Base-by-base conservation (phyloP, 2,888 invertebrate species). In the Drosophila algonquin region DNA sequence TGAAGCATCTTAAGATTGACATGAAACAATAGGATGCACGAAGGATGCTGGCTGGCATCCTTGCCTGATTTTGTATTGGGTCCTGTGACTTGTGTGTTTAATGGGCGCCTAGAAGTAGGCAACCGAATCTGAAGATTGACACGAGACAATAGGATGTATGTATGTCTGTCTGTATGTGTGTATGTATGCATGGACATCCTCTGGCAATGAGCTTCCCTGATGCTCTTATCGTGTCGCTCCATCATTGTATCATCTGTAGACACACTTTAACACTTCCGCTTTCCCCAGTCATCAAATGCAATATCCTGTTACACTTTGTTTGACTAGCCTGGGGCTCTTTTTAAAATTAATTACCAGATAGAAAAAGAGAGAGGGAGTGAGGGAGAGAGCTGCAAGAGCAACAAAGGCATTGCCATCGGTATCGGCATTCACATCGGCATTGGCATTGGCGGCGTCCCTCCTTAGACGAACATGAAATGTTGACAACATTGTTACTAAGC, bases 241-340 rank as follows among this genome's bases (percentile, higher is more conserved):
- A 65, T 67, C 67, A 79, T 69, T 86, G 67, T 77, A 80, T 83
- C 80, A 79, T 73, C 80, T 80, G 59, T 76, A 67, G 65, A 86
- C 84, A 81, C 79, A 81, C 73, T 83, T 86, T 76, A 86, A 86
- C 83, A 83, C 83, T 83, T 83, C 83, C 83, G 84, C 70, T 78
- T 77, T 74, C 74, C 84, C 73, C 78, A 81, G 79, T 81, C 87
- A 77, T 86, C 82, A 83, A 86, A 86, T 86, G 84, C 86, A 83
- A 83, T 83, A 86, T 86, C 87, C 83, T 83, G 83, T 83, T 83
- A 81, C 81, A 83, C 78, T 81, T 83, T 83, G 83, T 83, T 83
- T 83, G 87, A 83, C 87, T 83, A 73, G 81, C 83, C 87, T 70
- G 77, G 74, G 77, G 83, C 80, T 81, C 84, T 87, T 83, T 83